Conservation (phyloP, 2,797 vertebrate species). For the Halcyon leucocephala region DNA sequence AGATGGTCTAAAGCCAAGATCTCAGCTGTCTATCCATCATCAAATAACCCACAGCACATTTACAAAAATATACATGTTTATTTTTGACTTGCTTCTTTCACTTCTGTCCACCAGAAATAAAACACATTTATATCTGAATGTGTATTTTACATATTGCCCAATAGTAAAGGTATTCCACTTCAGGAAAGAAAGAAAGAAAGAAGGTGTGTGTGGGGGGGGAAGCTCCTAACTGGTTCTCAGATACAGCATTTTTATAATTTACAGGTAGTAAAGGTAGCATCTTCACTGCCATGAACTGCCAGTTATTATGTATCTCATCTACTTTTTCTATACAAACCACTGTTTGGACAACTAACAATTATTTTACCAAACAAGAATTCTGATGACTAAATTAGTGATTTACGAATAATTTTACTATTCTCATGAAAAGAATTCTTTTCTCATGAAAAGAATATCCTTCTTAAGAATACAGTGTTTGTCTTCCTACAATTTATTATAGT, state of each 20-base stretch:
- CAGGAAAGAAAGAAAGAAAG: no score
- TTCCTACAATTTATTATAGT: not conserved
- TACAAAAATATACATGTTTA: not conserved
- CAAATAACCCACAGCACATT: not conserved
- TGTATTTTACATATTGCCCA: not conserved
- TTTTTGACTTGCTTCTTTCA: not conserved
- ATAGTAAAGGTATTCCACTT: not conserved
- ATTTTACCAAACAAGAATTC: not conserved
- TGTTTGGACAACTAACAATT: not conserved
- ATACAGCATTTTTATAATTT: not conserved
- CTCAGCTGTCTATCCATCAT: not conserved
- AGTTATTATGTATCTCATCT: not conserved
- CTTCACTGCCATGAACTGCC: not conserved
- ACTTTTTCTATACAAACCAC: not conserved
- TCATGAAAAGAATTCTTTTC: not conserved
- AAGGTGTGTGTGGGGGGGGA: not conserved
- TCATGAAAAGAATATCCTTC: not conserved
- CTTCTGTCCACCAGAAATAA: not conserved
- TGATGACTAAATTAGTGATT: not conserved
- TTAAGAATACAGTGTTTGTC: not conserved
- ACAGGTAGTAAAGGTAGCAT: not conserved
- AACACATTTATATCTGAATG: not conserved
- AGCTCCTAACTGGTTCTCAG: not conserved
- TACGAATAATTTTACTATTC: not conserved
- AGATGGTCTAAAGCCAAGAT: not conserved